phyloP scores from a whole-genome alignment of 2,113 vertebrate species.

The Cyprinodon variegatus region DNA sequence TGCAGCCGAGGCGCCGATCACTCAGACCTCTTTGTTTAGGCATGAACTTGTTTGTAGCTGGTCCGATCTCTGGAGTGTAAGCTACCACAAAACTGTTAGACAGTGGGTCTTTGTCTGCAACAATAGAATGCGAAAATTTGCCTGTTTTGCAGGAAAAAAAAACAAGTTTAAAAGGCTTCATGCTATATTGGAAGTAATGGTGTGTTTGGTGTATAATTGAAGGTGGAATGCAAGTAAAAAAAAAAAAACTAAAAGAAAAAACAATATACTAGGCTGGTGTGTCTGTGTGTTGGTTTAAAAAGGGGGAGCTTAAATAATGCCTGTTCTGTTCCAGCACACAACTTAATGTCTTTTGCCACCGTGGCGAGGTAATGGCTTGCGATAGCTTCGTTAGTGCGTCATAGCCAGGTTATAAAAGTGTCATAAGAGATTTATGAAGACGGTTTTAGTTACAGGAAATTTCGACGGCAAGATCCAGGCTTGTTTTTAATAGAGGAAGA shows the following conservation, averaged over 20 bases:
- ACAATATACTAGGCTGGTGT: background rate
- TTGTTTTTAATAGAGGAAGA: conserved; percentile 21
- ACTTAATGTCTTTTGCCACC: conserved; percentile 51
- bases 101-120: conserved; percentile 59
- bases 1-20: conserved; percentile 29
- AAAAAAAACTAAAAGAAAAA: conserved; percentile 26
- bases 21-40: conserved; percentile 17
- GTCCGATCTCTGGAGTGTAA: conserved; percentile 39
- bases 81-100: conserved; percentile 48
- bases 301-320: conserved; percentile 64
- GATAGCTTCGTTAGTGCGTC: conserved; percentile 75
- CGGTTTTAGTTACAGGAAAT: conserved; percentile 77
- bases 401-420: conserved; percentile 71
- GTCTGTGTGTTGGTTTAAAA: conserved; percentile 7
- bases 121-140: conserved; percentile 36
- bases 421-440: conserved; percentile 71
- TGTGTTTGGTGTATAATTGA: conserved; percentile 41
- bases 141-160: conserved; percentile 44
- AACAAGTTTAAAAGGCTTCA: conserved; percentile 38
- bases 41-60: conserved; percentile 39
- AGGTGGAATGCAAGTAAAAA: conserved; percentile 57
- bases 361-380: conserved; percentile 65
- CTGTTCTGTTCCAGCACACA: conserved; percentile 67
- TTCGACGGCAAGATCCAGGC: conserved; percentile 47
- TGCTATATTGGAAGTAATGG: conserved; percentile 43